Conservation (phyloP, 2,797 vertebrate species). For the Channallabes apus region DNA sequence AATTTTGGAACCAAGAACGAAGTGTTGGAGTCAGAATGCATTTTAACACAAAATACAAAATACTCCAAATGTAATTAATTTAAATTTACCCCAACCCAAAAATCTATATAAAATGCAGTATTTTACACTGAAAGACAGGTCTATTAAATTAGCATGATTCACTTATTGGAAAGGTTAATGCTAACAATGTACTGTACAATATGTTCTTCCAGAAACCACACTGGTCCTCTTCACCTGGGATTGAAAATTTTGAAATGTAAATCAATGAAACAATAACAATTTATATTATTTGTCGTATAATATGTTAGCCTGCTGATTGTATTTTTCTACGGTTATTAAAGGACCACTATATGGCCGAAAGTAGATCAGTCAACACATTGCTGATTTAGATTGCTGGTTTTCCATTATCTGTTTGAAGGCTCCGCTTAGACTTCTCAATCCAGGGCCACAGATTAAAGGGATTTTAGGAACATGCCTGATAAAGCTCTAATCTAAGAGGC, state of each 20-base stretch:
- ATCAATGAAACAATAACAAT: background rate
- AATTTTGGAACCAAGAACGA: background rate
- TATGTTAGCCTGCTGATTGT: background rate
- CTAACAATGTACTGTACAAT: background rate
- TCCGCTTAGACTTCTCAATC: background rate
- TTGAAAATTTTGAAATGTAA: background rate
- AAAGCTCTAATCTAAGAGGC: background rate
- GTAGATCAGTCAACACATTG: background rate
- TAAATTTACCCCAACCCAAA: background rate
- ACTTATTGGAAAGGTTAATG: background rate
- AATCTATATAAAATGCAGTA: background rate
- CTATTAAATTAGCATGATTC: background rate
- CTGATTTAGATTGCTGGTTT: background rate
- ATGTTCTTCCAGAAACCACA: background rate
- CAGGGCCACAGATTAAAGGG: background rate
- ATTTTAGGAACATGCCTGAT: background rate
- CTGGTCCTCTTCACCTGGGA: background rate
- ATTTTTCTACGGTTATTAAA: background rate
- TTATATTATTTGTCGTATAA: background rate
- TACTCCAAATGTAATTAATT: background rate
- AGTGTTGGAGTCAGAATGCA: background rate
- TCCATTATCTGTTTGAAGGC: background rate
- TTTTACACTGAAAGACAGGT: background rate
- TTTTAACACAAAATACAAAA: background rate
- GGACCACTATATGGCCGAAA: background rate